Percentiles rank a stretch among this genome's conserved stretches.
Conservation (phyloP, 2,113 vertebrate genomes). For the Elachura formosa region DNA sequence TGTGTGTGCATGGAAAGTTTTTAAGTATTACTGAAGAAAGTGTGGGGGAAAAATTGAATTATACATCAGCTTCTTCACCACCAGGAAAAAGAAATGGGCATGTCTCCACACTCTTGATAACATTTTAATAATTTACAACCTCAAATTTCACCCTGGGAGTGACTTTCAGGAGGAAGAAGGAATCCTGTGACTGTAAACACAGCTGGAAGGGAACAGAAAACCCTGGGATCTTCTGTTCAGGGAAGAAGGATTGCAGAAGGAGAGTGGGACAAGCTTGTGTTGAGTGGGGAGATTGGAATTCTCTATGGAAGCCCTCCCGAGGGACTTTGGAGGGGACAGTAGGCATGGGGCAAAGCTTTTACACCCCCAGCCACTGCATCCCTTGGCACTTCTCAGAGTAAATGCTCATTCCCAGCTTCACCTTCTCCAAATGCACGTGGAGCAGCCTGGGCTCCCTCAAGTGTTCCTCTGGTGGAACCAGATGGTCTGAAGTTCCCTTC, state of each 20-base stretch:
- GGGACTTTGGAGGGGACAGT: background rate
- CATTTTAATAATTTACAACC: slow-evolving; percentile 70
- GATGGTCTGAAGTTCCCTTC: background rate
- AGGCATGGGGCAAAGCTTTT: background rate
- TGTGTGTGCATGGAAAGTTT: background rate
- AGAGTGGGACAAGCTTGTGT: fast-evolving
- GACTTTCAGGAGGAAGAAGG: slow-evolving; percentile 48
- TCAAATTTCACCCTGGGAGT: slow-evolving; percentile 56
- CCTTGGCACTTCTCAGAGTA: background rate
- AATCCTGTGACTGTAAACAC: slow-evolving; percentile 45
- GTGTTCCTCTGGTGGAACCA: background rate
- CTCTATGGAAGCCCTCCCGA: fast-evolving
- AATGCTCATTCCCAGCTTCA: background rate
- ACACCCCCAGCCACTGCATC: background rate
- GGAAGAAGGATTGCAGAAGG: background rate
- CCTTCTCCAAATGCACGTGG: fast-evolving
- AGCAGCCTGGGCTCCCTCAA: background rate
- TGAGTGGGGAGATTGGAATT: background rate
- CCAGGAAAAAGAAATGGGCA: background rate
- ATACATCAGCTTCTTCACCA: slow-evolving; percentile 58
- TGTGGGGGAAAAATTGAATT: slow-evolving; percentile 39
- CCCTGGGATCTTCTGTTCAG: background rate
- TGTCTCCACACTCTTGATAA: slow-evolving; percentile 59
- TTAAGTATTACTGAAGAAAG: slow-evolving; percentile 49
- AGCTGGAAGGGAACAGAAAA: slow-evolving; percentile 14